Evolutionary conservation across 2,888 invertebrate genomes (phyloP), one percentile per base, ranked within the genome.

Genomic region (Tipula lateralis): DNA sequence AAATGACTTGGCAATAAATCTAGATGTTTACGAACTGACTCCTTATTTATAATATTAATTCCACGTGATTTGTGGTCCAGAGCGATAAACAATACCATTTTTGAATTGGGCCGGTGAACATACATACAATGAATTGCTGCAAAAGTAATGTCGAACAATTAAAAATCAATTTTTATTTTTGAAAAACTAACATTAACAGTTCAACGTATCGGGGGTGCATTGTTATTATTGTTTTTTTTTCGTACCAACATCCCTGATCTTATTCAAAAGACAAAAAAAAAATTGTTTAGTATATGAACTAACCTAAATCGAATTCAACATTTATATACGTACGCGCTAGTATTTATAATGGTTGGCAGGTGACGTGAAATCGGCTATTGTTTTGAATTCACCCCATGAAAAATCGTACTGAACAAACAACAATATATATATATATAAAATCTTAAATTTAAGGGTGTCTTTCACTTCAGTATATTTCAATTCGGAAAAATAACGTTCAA

Each of bases 331-430:
- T 44, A 66, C 24, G 66, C 66, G 66, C 24, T 82, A 82, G 16
- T 82, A 85, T 85, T 84, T 84, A 86, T 86, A 86, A 85, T 86
- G 85, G 85, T 24, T 89, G 90, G 90, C 90, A 90, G 90, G 90
- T 90, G 90, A 90, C 89, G 89, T 88, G 88, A 88, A 90, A 89
- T 89, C 89, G 89, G 88, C 88, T 87, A 88, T 90, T 90, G 90
- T 90, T 89, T 88, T 87, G 85, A 81, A 86, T 88, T 88, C 89
- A 89, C 89, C 89, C 89, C 89, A 88, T 89, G 87, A 88, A 44
- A 88, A 89, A 89, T 89, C 87, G 86, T 87, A 85, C 86, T 66
- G 66, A 86, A 85, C 86, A 87, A 87, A 86, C 86, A 87, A 86
- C 85, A 85, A 84, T 85, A 86, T 85, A n/a, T n/a, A n/a, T n/a